Evolutionary conservation across 2,797 vertebrate species (phyloP).

Genomic region (Acanthopagrus latus): DNA sequence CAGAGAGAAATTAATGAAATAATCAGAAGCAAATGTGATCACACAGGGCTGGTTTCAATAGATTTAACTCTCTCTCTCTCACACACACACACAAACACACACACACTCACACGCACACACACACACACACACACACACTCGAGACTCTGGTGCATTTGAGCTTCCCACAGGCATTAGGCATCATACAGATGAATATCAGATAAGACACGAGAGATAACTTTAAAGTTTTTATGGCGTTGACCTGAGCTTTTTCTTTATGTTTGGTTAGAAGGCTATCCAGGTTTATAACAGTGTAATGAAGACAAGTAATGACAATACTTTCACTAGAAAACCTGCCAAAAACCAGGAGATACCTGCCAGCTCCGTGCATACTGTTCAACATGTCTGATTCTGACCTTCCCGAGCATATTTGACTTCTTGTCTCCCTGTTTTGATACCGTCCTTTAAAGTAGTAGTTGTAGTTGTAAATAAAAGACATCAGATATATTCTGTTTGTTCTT

Average conservation of each 20-base stretch:
- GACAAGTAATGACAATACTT: neutral
- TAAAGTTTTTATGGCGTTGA: constrained; percentile 1
- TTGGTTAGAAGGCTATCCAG: neutral
- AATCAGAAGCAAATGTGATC: constrained; percentile 40
- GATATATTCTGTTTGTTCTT: neutral
- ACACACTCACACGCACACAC: constrained; percentile 7
- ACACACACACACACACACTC: constrained; percentile 7
- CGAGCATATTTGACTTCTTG: too few relatives aligned
- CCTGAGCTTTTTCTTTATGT: neutral
- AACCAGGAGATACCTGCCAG: neutral
- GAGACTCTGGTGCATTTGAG: neutral
- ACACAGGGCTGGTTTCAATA: constrained; percentile 27
- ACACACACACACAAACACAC: constrained; percentile 6
- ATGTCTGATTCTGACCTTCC: neutral
- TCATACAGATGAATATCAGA: constrained; percentile 10
- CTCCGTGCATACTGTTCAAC: neutral
- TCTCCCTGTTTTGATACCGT: neutral
- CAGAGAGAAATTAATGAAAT: constrained; percentile 37
- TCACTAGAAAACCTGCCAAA: neutral
- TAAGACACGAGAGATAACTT: constrained; percentile 26
- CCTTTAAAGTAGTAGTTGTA: neutral
- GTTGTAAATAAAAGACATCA: neutral
- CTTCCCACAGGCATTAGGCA: constrained; percentile 14
- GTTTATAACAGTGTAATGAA: neutral
- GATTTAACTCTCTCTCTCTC: neutral